phyloP scores from a whole-genome alignment of 2,888 invertebrate species.

The Coremacera marginata region DNA sequence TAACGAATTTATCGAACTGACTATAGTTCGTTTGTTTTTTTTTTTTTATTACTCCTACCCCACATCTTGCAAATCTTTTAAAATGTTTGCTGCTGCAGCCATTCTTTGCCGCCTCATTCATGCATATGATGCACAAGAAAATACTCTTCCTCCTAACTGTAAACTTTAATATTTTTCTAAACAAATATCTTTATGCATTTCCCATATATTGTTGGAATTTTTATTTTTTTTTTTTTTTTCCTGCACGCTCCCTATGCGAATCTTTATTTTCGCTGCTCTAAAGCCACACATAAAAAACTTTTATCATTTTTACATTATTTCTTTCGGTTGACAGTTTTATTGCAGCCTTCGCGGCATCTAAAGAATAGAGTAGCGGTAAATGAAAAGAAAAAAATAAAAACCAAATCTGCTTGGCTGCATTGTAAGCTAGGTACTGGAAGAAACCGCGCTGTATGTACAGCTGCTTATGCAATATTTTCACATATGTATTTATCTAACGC shows the following conservation, averaged over 20 bases:
- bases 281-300: slow-evolving; percentile 28
- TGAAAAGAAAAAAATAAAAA: not conserved
- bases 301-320: slow-evolving; percentile 36
- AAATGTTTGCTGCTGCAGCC: not conserved
- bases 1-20: not conserved
- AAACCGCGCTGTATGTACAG: not conserved
- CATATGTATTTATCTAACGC: not conserved
- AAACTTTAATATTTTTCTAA: slow-evolving; percentile 15
- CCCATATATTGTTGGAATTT: slow-evolving; percentile 7
- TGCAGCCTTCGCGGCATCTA: slow-evolving; percentile 20
- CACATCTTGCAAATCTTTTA: too few species aligned
- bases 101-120: not conserved
- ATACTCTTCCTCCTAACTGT: not conserved
- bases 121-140: not conserved
- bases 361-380: not conserved
- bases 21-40: not conserved
- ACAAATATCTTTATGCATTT: slow-evolving; percentile 28
- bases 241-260: not conserved
- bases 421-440: not conserved
- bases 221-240: not conserved
- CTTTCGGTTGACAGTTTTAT: slow-evolving; percentile 34
- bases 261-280: not conserved
- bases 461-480: slow-evolving; percentile 26
- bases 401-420: not conserved
- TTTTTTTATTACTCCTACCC: not conserved